phyloP scores from a whole-genome alignment of 2,113 vertebrate species.

The Carettochelys insculpta region DNA sequence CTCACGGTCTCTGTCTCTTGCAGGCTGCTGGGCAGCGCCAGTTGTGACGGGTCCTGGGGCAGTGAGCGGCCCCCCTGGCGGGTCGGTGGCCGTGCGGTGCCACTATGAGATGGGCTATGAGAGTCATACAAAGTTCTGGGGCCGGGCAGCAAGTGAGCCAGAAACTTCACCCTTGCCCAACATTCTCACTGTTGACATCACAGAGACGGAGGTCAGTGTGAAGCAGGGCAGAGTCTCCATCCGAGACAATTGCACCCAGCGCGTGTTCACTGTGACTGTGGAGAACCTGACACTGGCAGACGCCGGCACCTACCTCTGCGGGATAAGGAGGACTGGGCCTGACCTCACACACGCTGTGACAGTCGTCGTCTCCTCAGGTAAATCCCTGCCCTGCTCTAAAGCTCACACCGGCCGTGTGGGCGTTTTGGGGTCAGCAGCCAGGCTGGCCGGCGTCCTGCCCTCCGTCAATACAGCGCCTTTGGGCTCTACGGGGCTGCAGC shows the following conservation, averaged over 20 bases:
- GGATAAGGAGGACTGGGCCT: accelerated
- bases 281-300: accelerated
- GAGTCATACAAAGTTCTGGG: accelerated
- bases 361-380: not conserved
- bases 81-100: not conserved
- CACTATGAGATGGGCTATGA: accelerated
- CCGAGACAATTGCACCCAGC: accelerated
- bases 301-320: not conserved
- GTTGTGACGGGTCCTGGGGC: accelerated
- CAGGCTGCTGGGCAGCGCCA: not conserved
- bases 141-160: accelerated
- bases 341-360: not conserved
- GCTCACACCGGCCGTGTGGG: no score
- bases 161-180: no score
- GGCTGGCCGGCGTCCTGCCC: no score
- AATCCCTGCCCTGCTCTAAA: not conserved
- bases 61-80: accelerated
- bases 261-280: not conserved
- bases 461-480: no score
- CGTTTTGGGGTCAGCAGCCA: no score
- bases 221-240: accelerated
- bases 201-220: accelerated
- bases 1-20: not conserved
- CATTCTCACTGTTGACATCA: not conserved
- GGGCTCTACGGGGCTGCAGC: no score